These are phyloP conservation scores for Eilema griseolum DNA, from an alignment of 2,888 invertebrate genomes.

Conservation along the genomic window DNA sequence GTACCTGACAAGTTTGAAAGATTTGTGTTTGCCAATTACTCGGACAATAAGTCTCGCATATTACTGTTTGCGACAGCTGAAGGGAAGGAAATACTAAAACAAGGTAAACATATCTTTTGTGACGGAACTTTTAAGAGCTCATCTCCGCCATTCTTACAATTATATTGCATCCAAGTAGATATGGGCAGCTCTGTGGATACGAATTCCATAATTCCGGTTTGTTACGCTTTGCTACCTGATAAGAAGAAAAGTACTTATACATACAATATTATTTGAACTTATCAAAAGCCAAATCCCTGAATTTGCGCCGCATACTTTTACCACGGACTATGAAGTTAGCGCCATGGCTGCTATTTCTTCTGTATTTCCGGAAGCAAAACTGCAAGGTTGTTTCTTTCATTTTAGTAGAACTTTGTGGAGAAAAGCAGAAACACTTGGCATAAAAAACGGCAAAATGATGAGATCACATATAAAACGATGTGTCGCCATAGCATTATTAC, in stretches of 20 bases:
- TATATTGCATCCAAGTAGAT: not conserved
- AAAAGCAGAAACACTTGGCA: no score
- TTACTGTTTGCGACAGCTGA: not conserved
- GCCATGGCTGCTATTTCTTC: no score
- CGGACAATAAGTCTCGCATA: not conserved
- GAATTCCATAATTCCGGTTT: not conserved
- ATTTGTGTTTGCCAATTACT: no score
- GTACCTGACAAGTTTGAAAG: not conserved
- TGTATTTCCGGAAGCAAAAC: no score
- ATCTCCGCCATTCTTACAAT: not conserved
- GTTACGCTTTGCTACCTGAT: not conserved
- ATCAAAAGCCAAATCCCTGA: not conserved
- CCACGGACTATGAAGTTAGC: not conserved
- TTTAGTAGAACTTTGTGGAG: no score
- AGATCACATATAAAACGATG: no score
- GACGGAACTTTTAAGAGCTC: conserved; percentile 1
- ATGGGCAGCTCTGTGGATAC: not conserved
- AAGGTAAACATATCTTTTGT: not conserved
- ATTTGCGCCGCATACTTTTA: not conserved
- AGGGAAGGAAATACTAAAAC: not conserved
- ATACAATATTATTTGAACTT: not conserved
- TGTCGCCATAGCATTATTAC: no score
- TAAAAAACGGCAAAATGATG: no score
- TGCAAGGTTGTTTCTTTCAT: no score
- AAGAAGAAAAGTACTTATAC: not conserved